A percentile compares a stretch with the other conserved stretches of the same genome.
Conservation (phyloP, 2,888 invertebrate species). For the Platycheirus albimanus region DNA sequence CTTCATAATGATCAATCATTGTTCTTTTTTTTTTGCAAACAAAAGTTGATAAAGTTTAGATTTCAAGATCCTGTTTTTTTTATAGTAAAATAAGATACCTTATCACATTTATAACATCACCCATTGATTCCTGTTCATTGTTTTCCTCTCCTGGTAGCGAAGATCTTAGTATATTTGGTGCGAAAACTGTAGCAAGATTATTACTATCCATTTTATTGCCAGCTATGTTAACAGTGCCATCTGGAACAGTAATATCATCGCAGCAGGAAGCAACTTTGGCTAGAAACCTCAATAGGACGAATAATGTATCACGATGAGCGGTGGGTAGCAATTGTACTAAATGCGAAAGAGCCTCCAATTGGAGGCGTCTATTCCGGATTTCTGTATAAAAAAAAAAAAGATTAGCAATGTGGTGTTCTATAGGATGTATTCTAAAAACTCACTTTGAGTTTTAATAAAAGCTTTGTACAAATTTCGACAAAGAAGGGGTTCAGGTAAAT, state of each 20-base stretch:
- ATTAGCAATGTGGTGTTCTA: not conserved
- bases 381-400: constrained; percentile 84
- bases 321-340: constrained; percentile 93
- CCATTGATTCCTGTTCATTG: constrained; percentile 84
- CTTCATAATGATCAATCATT: constrained; percentile 88
- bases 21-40: constrained; percentile 78
- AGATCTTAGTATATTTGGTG: constrained; percentile 95
- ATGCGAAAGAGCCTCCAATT: constrained; percentile 92
- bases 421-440: constrained; percentile 78
- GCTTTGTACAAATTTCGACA: constrained; percentile 94
- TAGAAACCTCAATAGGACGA: constrained; percentile 90
- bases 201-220: constrained; percentile 98
- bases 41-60: not conserved
- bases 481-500: constrained; percentile 95
- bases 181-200: constrained; percentile 96
- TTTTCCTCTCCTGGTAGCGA: constrained; percentile 79
- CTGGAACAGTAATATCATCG: constrained; percentile 77
- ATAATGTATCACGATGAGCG: constrained; percentile 94
- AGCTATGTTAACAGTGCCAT: constrained; percentile 76
- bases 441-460: constrained; percentile 96
- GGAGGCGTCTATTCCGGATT: constrained; percentile 91
- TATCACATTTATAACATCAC: constrained; percentile 94
- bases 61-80: too few relatives aligned
- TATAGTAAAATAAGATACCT: constrained; percentile 82
- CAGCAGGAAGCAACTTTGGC: constrained; percentile 83